Base-by-base conservation (phyloP, 2,797 vertebrate genomes). In the Petrocephalus sullivani region DNA sequence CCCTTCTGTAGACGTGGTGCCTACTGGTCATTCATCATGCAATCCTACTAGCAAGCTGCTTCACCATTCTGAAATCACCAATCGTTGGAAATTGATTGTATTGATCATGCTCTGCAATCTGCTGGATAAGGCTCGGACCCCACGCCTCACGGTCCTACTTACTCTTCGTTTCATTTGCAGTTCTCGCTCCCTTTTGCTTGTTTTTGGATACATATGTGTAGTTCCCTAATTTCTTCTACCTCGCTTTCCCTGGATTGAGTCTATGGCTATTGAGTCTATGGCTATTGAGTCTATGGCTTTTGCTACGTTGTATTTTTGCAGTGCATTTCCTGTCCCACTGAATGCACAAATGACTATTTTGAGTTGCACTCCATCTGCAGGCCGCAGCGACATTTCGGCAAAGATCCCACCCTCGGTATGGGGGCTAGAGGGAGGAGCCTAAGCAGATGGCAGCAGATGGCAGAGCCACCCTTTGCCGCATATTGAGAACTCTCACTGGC, bases 11-110 rank as follows among this genome's bases (percentile, higher is more conserved):
- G 91, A 89, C 89, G 2, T 2, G 21, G 85, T 90, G 90, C 91
- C 90, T 71, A 90, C 91, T 89, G 91, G 91, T 91, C 91, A 92
- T 95, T 92, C 92, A 94, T 95, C 94, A 94, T 92, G 88, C 82
- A 92, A 53, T 67, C 92, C 93, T 92, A 90, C 91, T 89, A 92
- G 91, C 92, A 92, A 93, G 91, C 91, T 93, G 91, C 92, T 89
- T 93, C 89, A 93, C 89, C 33, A 92, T 93, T 93, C 94, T 90
- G 91, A 90, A 90, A 91, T 91, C 89, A 58, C 85, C 71, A 88
- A 93, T 92, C 91, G 87, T 90, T 90, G 90, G 41, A 88, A 91
- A 93, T 95, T 93, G 93, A 94, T 93, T 91, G 91, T 90, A 94
- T 93, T 92, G 94, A 94, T 93, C 92, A 86, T 87, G 90, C 93